These are phyloP conservation scores for Cyrtonyx montezumae DNA, from an alignment of 2,113 vertebrate species.

Conservation along the genomic window DNA sequence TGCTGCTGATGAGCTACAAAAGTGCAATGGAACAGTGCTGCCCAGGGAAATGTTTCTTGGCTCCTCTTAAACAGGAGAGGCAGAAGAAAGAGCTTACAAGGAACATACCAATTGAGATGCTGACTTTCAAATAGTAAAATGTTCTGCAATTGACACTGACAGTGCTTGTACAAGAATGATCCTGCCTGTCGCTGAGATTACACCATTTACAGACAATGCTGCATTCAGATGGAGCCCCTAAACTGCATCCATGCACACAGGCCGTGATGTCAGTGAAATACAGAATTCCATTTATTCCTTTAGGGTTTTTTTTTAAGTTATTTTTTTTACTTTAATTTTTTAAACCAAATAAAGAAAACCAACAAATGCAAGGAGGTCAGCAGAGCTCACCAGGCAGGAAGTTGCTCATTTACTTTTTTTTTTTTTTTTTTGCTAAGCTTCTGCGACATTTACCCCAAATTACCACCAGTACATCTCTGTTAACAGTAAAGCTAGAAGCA, in stretches of 20 bases:
- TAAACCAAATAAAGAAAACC: not conserved
- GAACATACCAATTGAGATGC: not conserved
- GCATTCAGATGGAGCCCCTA: not conserved
- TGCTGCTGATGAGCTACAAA: not conserved
- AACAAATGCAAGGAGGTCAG: not conserved
- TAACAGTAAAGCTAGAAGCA: not conserved
- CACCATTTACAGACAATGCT: not conserved
- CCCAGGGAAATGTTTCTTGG: not conserved
- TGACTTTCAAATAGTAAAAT: not conserved
- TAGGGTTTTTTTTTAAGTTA: not conserved
- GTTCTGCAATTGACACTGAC: not conserved
- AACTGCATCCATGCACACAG: not conserved
- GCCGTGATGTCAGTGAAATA: not conserved
- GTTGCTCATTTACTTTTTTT: not conserved
- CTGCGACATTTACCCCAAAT: not conserved
- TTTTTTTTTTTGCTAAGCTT: not conserved
- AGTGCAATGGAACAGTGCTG: not conserved
- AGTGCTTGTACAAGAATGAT: not conserved
- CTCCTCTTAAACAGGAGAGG: not conserved
- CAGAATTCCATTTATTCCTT: not conserved
- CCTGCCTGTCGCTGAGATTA: not conserved
- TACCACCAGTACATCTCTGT: not conserved
- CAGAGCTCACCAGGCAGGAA: not conserved
- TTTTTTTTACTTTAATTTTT: not conserved
- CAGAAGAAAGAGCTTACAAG: not conserved